Evolutionary conservation across 1,140 invertebrate species (phyloP).

Genomic region (Listronotus oregonensis): DNA sequence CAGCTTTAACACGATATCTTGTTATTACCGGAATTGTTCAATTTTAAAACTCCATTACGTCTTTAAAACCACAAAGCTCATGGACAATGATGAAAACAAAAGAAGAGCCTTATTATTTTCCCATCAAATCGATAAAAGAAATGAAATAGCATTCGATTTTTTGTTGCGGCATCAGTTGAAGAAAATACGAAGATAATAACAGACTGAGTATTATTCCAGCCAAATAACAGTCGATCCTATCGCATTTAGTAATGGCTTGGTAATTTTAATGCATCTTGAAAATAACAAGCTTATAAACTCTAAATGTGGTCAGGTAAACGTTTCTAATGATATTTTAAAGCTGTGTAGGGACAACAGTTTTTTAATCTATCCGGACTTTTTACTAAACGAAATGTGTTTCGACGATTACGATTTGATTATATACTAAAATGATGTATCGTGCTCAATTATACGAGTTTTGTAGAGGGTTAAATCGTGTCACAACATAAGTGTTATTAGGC

Average conservation of each 20-base stretch:
- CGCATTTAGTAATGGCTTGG: slow-evolving; percentile 25
- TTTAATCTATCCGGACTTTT: slow-evolving; percentile 15
- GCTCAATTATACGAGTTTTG: slow-evolving; percentile 4
- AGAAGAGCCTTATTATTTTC: slow-evolving; percentile 24
- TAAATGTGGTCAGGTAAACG: slow-evolving; percentile 31
- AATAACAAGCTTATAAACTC: slow-evolving; percentile 29
- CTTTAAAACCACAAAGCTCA: slow-evolving; percentile 4
- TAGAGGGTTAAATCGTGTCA: slow-evolving; percentile 21
- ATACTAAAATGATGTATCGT: slow-evolving; percentile 11
- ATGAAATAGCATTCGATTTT: slow-evolving; percentile 35
- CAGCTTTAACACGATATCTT: background rate
- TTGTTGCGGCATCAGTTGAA: slow-evolving; percentile 13
- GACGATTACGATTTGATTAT: slow-evolving; percentile 29
- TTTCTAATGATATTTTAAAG: slow-evolving; percentile 33
- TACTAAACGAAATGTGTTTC: slow-evolving; percentile 30
- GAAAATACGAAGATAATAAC: slow-evolving; percentile 26
- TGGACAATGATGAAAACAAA: background rate
- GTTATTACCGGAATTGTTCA: slow-evolving; percentile 9
- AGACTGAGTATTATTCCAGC: slow-evolving; percentile 24
- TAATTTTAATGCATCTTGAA: slow-evolving; percentile 25
- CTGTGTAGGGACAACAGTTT: slow-evolving; percentile 21
- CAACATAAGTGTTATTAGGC: slow-evolving; percentile 14
- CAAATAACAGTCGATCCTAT: slow-evolving; percentile 20
- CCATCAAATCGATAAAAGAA: slow-evolving; percentile 35
- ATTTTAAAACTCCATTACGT: slow-evolving; percentile 18